phyloP scores from a whole-genome alignment of 1,140 invertebrate species.

The Drosophila watanabei region DNA sequence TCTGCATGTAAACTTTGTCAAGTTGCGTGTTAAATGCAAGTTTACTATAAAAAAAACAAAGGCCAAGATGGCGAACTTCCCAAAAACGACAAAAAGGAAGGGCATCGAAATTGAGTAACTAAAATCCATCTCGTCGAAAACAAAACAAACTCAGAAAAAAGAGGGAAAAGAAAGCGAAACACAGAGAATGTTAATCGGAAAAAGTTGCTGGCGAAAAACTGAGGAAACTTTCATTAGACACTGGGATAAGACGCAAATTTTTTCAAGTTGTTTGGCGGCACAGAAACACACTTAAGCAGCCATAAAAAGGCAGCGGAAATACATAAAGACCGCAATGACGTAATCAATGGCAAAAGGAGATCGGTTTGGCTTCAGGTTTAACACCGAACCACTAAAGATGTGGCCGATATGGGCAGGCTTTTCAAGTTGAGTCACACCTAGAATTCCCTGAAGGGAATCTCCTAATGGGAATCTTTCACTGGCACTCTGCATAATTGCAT shows the following conservation, averaged over 20 bases:
- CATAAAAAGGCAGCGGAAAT: constrained; percentile 9
- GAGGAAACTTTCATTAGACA: constrained; percentile 41
- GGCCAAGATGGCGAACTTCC: constrained; percentile 21
- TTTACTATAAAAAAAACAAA: constrained; percentile 53
- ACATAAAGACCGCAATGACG: constrained; percentile 28
- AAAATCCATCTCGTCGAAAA: constrained; percentile 31
- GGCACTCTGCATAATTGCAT: constrained; percentile 8
- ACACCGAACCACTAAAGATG: neutral
- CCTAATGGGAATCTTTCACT: constrained; percentile 15
- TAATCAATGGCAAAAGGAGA: constrained; percentile 20
- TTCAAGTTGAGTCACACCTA: neutral
- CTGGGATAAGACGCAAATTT: constrained; percentile 19
- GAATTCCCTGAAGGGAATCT: neutral
- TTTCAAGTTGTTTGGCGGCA: constrained; percentile 17
- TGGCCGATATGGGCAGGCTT: neutral
- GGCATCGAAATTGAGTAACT: constrained; percentile 31
- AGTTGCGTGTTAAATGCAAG: constrained; percentile 72
- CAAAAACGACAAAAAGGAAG: constrained; percentile 22
- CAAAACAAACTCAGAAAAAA: constrained; percentile 18
- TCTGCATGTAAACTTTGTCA: constrained; percentile 30
- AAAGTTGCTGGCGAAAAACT: constrained; percentile 35
- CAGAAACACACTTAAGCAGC: neutral
- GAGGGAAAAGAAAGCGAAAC: neutral
- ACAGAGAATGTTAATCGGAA: constrained; percentile 42
- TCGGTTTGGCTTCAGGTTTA: neutral